Conservation (phyloP, 2,797 vertebrate genomes). For the Prionace glauca region DNA sequence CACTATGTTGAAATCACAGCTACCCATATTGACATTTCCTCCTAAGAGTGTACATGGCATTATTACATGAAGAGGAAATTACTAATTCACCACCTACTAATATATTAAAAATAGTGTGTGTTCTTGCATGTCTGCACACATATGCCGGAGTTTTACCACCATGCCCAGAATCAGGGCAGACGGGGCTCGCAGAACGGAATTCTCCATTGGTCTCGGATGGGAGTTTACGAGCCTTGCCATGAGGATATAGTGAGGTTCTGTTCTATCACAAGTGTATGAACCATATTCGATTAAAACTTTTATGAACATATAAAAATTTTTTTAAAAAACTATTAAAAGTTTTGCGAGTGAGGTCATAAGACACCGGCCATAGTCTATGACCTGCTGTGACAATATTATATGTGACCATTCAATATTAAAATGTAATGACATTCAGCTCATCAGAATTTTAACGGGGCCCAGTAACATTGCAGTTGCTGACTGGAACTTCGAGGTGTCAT, state of each 20-base stretch:
- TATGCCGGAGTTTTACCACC: too few relatives aligned
- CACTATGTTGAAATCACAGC: neutral
- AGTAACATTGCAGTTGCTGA: neutral
- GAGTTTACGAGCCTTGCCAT: too few relatives aligned
- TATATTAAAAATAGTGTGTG: neutral
- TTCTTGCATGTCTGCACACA: neutral
- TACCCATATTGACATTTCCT: neutral
- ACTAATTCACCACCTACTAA: neutral
- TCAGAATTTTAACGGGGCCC: neutral
- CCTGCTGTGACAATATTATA: neutral
- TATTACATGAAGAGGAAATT: neutral
- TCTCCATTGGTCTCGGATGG: too few relatives aligned
- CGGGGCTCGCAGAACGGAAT: too few relatives aligned
- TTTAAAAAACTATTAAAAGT: too few relatives aligned
- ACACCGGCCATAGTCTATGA: too few relatives aligned
- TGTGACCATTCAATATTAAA: neutral
- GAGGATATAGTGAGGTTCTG: too few relatives aligned
- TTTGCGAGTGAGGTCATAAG: too few relatives aligned
- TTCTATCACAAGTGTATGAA: too few relatives aligned
- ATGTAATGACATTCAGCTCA: neutral
- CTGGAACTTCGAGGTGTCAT: neutral
- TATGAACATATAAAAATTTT: too few relatives aligned
- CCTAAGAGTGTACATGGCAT: neutral
- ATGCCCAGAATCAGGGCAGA: too few relatives aligned
- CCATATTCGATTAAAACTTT: too few relatives aligned